Conservation (phyloP, 2,797 vertebrate genomes). For the Peromyscus nudipes region DNA sequence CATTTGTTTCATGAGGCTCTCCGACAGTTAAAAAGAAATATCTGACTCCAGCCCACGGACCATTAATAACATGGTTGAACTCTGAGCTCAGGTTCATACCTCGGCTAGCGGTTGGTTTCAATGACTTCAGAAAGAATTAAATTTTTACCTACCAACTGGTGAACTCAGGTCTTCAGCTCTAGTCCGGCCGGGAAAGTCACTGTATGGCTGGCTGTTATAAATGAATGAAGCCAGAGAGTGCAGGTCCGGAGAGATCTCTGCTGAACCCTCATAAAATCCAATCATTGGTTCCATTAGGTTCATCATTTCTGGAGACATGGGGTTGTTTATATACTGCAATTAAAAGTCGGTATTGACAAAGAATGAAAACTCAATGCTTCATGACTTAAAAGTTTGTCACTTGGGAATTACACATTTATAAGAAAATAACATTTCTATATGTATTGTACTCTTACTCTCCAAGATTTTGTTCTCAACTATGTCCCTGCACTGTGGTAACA, state of each 20-base stretch:
- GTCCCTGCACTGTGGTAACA: background rate
- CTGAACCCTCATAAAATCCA: conserved; percentile 91
- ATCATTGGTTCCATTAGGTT: conserved; percentile 82
- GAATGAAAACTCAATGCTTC: background rate
- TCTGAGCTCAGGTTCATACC: conserved; percentile 82
- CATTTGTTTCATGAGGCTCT: conserved; percentile 87
- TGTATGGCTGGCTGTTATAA: conserved; percentile 84
- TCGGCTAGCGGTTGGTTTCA: conserved; percentile 76
- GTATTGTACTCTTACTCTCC: background rate
- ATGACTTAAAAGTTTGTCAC: conserved; percentile 2
- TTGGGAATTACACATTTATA: conserved; percentile 31
- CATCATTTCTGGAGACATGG: conserved; percentile 83
- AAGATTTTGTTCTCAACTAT: conserved; percentile 30
- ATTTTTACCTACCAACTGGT: conserved; percentile 83
- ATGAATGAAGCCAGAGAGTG: conserved; percentile 89
- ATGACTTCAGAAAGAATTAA: conserved; percentile 74
- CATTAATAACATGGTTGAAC: conserved; percentile 87
- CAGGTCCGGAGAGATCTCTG: conserved; percentile 88
- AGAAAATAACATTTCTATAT: conserved; percentile 28
- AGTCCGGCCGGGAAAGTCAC: conserved; percentile 77
- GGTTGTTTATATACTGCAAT: conserved; percentile 88
- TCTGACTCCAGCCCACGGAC: conserved; percentile 83
- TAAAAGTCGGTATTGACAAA: conserved; percentile 75
- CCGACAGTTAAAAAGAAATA: conserved; percentile 85
- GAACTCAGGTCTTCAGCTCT: conserved; percentile 78